Evolutionary conservation across 2,113 vertebrate species (phyloP).

Genomic region (Onychostruthus taczanowskii): DNA sequence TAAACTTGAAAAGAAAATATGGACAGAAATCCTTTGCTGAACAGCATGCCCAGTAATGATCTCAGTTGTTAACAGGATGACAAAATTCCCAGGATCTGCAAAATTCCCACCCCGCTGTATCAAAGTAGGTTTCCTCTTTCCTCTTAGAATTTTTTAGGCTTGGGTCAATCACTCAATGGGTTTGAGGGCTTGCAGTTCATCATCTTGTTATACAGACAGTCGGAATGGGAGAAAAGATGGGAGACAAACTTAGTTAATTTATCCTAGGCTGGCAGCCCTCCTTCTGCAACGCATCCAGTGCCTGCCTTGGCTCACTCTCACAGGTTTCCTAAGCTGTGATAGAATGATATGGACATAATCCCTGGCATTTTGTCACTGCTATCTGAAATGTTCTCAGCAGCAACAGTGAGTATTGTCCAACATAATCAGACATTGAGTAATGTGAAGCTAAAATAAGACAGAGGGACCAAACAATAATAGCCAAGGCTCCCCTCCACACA

Average conservation of each 20-base stretch:
- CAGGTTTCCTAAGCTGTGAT: neutral
- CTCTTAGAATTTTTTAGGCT: neutral
- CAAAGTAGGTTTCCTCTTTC: neutral
- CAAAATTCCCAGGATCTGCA: neutral
- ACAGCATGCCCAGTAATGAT: neutral
- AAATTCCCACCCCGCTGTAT: neutral
- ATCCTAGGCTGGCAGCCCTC: neutral
- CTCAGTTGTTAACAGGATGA: neutral
- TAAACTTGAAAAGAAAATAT: constrained; percentile 14
- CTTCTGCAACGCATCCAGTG: neutral
- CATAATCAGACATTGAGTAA: constrained; percentile 66
- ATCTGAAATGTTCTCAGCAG: constrained; percentile 17
- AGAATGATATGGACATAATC: constrained; percentile 7
- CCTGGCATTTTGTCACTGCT: constrained; percentile 8
- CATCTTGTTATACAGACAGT: neutral
- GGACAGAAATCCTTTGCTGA: neutral
- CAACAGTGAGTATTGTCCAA: neutral
- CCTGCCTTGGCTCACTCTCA: constrained; percentile 7
- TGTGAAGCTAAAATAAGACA: constrained; percentile 36
- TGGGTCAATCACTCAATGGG: fast-evolving
- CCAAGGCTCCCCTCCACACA: neutral
- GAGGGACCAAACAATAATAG: neutral
- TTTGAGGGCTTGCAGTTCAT: neutral
- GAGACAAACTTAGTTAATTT: neutral
- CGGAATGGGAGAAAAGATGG: neutral